Evolutionary conservation across 2,888 invertebrate species (phyloP), one percentile per base, ranked within the genome.

Genomic region (Bombylius major): DNA sequence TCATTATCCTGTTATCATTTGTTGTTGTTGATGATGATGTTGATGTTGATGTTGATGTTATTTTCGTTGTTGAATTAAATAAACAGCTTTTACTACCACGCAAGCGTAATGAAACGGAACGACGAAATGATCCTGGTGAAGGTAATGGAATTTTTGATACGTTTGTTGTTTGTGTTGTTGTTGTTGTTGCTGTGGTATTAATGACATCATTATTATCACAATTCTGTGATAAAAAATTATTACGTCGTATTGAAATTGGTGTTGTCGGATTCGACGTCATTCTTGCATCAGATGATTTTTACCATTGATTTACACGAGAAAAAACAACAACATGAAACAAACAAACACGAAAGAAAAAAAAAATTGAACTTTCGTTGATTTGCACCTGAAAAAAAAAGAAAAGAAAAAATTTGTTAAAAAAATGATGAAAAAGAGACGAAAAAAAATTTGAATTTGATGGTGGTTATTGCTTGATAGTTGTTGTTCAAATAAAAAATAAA

Each of bases 101-200:
- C 80, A 84, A 69, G 68, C 84, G 82, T 80, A 84, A 71, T 70
- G 84, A 83, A 56, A 78, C 77, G 64, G 83, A 79, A 69, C 84
- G 82, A 61, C 80, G 80, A 70, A 85, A 79, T 67, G 73, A 64
- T 39, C 63, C 63, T 53, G 64, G 61, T 14, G 65, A 61, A 33
- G 64, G 64, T 53, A 63, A 59, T 50, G 65, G 65, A 58, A 62
- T 61, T 45, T 60, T 60, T 47, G 57, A 56, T 9, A 55, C 57
- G 23, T 23, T 23, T 23, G 23, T 23, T 59, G 52, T 47, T n/a
- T n/a, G n/a, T 53, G 51, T 53, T 56, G 50, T 51, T 60, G 57
- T 54, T 59, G 52, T 47, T 53, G 51, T 53, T 56, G 50, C 53
- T 60, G 57, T 54, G 62, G 58, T 56, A 56, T 56, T 49, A 54